These are phyloP conservation scores for rat (Rattus norvegicus) DNA, from an alignment of 2,113 vertebrate species.

Conservation along the genomic window GRCr8 NC_086026.1:118275501-118276000, in stretches of 20 bases:
- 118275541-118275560: neutral
- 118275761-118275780: neutral
- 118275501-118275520: neutral
- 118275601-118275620: neutral
- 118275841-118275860: no score
- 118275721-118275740: neutral
- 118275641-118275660: slow-evolving; percentile 25
- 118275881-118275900: neutral
- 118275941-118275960: neutral
- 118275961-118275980: neutral
- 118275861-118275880: no score
- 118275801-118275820: no score
- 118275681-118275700: slow-evolving; percentile 32
- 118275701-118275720: neutral
- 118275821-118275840: no score
- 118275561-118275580: neutral
- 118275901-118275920: neutral
- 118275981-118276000: neutral
- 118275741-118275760: neutral
- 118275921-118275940: neutral
- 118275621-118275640: slow-evolving; percentile 25
- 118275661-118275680: slow-evolving; percentile 31
- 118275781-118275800: no score
- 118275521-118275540: neutral
- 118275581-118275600: neutral